These are phyloP conservation scores for Chrysopa pallens DNA, from an alignment of 1,140 invertebrate species.

Conservation along the genomic window DNA sequence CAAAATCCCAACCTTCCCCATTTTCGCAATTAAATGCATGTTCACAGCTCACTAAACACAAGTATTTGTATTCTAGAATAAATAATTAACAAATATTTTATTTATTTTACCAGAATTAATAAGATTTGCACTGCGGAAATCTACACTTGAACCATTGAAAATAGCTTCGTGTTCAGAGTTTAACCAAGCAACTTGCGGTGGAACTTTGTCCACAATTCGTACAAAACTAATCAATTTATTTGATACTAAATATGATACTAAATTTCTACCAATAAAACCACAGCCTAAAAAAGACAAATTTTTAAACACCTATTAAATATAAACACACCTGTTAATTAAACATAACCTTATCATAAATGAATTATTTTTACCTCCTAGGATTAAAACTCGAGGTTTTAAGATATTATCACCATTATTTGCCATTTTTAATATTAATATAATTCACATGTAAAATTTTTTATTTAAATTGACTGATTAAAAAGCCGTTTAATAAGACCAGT, in stretches of 20 bases:
- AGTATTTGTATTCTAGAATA: neutral
- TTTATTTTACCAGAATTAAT: conserved; percentile 61
- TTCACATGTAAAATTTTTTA: too few relatives aligned
- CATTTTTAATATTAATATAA: too few relatives aligned
- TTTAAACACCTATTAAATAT: too few relatives aligned
- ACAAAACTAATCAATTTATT: conserved; percentile 59
- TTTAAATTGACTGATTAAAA: too few relatives aligned
- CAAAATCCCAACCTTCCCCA: conserved; percentile 45
- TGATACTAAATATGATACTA: conserved; percentile 61
- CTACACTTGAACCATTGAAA: conserved; percentile 56
- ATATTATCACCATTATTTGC: too few relatives aligned
- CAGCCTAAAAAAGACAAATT: conserved; percentile 42
- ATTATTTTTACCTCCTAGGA: too few relatives aligned
- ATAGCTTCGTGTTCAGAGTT: conserved; percentile 50
- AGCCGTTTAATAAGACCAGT: too few relatives aligned
- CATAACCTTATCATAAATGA: too few relatives aligned
- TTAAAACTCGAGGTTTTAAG: too few relatives aligned
- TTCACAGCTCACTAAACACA: conserved; percentile 18
- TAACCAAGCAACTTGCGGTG: conserved; percentile 78
- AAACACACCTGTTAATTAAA: too few relatives aligned
- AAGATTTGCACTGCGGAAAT: conserved; percentile 80
- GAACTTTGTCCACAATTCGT: conserved; percentile 79
- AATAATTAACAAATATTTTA: neutral
- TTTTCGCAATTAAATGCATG: conserved; percentile 31
- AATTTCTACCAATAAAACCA: conserved; percentile 80